These are phyloP conservation scores for Ormyrus nitidulus DNA, from an alignment of 2,888 invertebrate species.

Conservation along the genomic window DNA sequence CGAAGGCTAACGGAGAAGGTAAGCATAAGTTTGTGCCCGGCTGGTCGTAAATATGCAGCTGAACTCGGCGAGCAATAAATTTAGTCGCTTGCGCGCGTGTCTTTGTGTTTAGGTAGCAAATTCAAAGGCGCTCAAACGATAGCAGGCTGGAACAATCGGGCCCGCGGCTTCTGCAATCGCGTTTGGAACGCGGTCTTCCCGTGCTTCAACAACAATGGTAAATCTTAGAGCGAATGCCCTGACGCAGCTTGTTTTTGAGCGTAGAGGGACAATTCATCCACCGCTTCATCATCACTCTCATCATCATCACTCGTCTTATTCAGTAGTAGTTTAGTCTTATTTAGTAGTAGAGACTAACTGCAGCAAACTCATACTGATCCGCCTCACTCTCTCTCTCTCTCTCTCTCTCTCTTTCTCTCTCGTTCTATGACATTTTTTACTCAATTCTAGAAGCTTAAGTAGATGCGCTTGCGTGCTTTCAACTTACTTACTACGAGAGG, in stretches of 20 bases:
- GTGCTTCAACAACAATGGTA: slow-evolving; percentile 74
- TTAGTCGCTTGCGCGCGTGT: slow-evolving; percentile 61
- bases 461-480: too few relatives aligned
- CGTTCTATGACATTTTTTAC: too few relatives aligned
- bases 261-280: slow-evolving; percentile 24
- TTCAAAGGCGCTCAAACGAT: slow-evolving; percentile 70
- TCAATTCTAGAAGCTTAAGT: too few relatives aligned
- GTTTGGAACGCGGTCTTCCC: slow-evolving; percentile 73
- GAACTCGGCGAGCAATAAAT: too few relatives aligned
- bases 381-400: too few relatives aligned
- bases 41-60: background rate
- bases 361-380: too few relatives aligned
- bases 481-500: too few relatives aligned
- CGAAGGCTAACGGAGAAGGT: slow-evolving; percentile 50
- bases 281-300: slow-evolving; percentile 11
- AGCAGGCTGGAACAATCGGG: slow-evolving; percentile 74
- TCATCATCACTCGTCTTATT: slow-evolving; percentile 15
- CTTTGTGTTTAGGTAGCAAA: slow-evolving; percentile 67
- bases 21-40: background rate
- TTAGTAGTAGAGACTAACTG: too few relatives aligned
- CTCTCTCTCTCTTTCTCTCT: too few relatives aligned
- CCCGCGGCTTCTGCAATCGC: slow-evolving; percentile 74
- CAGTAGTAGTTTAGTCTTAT: too few relatives aligned
- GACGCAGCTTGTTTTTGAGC: background rate
- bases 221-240: slow-evolving; percentile 62